Percentiles rank a stretch among this genome's conserved stretches.
Conservation (phyloP, 2,888 invertebrate genomes). For the Hydrotaea diabolus region DNA sequence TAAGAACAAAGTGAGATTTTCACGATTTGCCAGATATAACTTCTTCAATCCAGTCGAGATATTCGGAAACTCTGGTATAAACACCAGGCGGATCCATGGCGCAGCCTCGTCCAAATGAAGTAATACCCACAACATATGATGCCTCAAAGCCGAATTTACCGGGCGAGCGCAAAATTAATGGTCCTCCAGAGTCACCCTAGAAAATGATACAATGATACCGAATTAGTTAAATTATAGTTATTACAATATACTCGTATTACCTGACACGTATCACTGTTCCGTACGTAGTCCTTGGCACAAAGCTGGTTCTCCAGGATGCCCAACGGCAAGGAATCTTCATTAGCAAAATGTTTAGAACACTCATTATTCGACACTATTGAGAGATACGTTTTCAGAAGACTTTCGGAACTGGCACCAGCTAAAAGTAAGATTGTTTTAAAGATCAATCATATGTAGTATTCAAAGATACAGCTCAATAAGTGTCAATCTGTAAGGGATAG, state of each 20-base stretch:
- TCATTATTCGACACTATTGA: constrained; percentile 48
- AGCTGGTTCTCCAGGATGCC: constrained; percentile 74
- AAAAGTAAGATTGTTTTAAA: background rate
- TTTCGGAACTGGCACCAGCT: constrained; percentile 63
- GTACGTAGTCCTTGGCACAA: constrained; percentile 74
- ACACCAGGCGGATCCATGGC: constrained; percentile 70
- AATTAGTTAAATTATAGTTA: background rate
- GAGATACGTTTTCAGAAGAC: constrained; percentile 66
- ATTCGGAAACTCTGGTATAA: constrained; percentile 71
- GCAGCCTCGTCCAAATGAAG: constrained; percentile 72
- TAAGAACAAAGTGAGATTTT: too few relatives aligned
- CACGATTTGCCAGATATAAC: constrained; percentile 59
- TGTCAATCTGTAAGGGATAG: too few relatives aligned
- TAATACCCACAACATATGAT: constrained; percentile 70
- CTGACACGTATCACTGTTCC: constrained; percentile 73
- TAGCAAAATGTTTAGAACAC: constrained; percentile 44
- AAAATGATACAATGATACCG: background rate
- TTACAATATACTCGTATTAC: constrained; percentile 38
- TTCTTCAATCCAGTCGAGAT: constrained; percentile 72
- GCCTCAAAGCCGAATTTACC: constrained; percentile 34
- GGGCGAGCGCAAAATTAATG: constrained; percentile 47
- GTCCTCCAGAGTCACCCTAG: constrained; percentile 66
- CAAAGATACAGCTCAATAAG: too few relatives aligned
- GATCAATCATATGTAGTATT: background rate
- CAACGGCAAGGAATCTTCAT: constrained; percentile 20